Evolutionary conservation across 2,797 vertebrate species (phyloP).

Genomic region (Pagetopsis macropterus): DNA sequence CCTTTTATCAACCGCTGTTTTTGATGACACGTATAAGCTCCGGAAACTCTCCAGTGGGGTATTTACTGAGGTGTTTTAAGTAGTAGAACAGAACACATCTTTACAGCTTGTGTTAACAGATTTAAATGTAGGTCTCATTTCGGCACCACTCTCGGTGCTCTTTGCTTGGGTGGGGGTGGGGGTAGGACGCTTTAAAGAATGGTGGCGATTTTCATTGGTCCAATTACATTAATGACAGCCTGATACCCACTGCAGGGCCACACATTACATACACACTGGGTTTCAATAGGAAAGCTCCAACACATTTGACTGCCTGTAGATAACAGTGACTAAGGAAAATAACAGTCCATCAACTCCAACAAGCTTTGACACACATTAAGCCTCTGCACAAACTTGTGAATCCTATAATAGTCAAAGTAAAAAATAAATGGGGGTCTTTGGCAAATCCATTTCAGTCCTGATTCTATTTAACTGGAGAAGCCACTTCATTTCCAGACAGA

Average conservation of each 20-base stretch:
- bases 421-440: too few relatives aligned
- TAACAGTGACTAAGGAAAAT: background rate
- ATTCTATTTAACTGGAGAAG: constrained; percentile 12
- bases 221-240: background rate
- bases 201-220: background rate
- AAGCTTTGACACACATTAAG: background rate
- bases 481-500: constrained; percentile 18
- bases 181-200: background rate
- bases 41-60: too few relatives aligned
- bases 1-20: too few relatives aligned
- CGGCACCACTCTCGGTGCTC: background rate
- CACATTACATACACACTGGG: background rate
- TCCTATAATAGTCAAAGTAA: background rate
- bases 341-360: background rate
- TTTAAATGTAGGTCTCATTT: too few relatives aligned
- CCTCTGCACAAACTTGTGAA: background rate
- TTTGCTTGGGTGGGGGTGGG: background rate
- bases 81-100: too few relatives aligned
- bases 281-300: background rate
- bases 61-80: too few relatives aligned
- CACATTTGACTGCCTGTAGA: background rate
- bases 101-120: too few relatives aligned
- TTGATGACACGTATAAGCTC: too few relatives aligned
- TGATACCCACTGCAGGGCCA: background rate
- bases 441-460: constrained; percentile 15